A percentile compares a stretch with the other conserved stretches of the same genome.
These are phyloP conservation scores for Leucania comma DNA, from an alignment of 2,888 invertebrate genomes.

Conservation along the genomic window DNA sequence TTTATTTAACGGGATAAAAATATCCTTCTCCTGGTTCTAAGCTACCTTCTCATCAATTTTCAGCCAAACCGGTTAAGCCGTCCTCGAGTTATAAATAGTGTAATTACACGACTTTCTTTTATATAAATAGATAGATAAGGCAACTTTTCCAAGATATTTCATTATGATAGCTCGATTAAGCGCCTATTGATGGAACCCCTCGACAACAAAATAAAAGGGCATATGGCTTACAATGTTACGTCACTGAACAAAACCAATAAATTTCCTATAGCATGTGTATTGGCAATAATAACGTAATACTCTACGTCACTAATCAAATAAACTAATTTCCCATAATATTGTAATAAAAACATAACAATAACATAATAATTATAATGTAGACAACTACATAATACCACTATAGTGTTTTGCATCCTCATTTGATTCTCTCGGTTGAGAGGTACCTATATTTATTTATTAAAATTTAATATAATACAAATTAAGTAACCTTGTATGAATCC, in stretches of 20 bases:
- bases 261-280: slow-evolving; percentile 3
- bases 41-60: no score
- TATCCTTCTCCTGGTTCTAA: no score
- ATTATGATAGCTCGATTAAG: neutral
- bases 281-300: neutral
- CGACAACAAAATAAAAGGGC: no score
- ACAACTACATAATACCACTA: neutral
- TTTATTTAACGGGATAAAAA: no score
- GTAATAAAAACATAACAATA: neutral
- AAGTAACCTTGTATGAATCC: no score
- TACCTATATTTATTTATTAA: no score
- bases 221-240: neutral
- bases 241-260: slow-evolving; percentile 13
- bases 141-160: neutral
- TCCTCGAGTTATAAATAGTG: no score
- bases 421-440: neutral
- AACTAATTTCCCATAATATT: neutral
- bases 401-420: neutral
- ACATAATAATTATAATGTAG: neutral
- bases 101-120: no score
- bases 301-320: neutral
- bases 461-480: no score
- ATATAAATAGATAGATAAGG: no score
- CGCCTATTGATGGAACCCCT: no score
- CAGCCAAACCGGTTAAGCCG: no score